Percentiles rank a stretch among this genome's conserved stretches.
These are phyloP conservation scores for Lepidothrix coronata DNA, from an alignment of 2,113 vertebrate species.

Conservation along the genomic window DNA sequence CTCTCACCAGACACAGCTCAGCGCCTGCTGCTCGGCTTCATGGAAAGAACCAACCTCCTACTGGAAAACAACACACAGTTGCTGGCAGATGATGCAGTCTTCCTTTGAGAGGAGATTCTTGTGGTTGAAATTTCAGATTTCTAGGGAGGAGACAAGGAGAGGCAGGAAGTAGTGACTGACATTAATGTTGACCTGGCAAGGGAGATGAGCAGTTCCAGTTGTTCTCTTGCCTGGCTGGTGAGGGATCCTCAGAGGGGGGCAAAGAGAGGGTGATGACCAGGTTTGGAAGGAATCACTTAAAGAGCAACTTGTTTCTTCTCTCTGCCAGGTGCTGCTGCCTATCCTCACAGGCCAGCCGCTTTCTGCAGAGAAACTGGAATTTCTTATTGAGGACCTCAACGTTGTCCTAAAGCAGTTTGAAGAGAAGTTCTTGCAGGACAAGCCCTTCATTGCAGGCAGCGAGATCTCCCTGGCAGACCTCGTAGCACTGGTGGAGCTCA, in stretches of 20 bases:
- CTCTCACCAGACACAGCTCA: not conserved
- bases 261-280: not conserved
- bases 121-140: not conserved
- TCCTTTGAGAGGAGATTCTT: not conserved
- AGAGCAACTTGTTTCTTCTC: not conserved
- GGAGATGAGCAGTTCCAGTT: not conserved
- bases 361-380: constrained; percentile 72
- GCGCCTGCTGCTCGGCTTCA: not conserved
- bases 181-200: not conserved
- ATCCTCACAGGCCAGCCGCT: constrained; percentile 54
- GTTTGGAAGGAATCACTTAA: not conserved
- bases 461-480: constrained; percentile 87
- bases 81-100: not conserved
- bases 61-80: not conserved
- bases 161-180: not conserved
- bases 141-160: not conserved
- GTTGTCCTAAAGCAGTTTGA: constrained; percentile 78
- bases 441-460: constrained; percentile 77
- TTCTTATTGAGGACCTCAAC: constrained; percentile 71
- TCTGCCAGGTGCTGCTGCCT: constrained; percentile 69
- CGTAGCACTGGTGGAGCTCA: constrained; percentile 84
- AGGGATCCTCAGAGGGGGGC: not conserved
- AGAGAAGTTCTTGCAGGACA: constrained; percentile 83
- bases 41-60: not conserved
- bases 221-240: rapidly evolving